Percentiles rank a stretch among this genome's conserved stretches.
These are phyloP conservation scores for Hylaea fasciaria DNA, from an alignment of 2,888 invertebrate species.

Conservation along the genomic window DNA sequence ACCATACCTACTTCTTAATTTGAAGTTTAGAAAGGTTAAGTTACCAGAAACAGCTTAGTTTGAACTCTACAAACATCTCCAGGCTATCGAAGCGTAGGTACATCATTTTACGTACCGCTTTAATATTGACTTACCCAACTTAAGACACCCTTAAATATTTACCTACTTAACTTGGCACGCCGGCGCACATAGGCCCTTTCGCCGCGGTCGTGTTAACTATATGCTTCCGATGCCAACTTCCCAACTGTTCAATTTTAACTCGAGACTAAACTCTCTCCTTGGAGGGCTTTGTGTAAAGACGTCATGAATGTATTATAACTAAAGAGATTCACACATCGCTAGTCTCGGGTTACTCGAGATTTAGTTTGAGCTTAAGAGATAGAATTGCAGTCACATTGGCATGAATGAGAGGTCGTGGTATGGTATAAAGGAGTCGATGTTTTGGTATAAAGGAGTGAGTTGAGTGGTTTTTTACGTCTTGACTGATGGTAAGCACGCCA, in stretches of 20 bases:
- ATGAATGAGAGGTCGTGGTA: no score
- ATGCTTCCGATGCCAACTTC: constrained; percentile 8
- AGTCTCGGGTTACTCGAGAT: neutral
- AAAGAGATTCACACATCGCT: constrained; percentile 2
- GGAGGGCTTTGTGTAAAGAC: constrained; percentile 21
- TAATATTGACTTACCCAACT: constrained; percentile 14
- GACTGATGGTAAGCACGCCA: no score
- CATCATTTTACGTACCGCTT: constrained; percentile 15
- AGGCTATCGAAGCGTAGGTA: constrained; percentile 29
- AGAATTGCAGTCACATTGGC: neutral
- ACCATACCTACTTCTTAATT: no score
- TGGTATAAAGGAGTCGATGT: no score
- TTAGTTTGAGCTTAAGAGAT: neutral
- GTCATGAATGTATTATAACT: constrained; percentile 32
- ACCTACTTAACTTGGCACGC: constrained; percentile 6
- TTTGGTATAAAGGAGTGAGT: no score
- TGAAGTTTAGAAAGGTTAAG: no score
- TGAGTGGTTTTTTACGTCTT: no score
- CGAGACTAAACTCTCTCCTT: constrained; percentile 17
- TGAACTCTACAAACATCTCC: constrained; percentile 19
- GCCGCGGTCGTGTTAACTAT: constrained; percentile 12
- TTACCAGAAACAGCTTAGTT: neutral
- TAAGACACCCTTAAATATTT: constrained; percentile 19
- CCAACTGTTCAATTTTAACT: constrained; percentile 23
- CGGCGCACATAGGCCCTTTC: constrained; percentile 7